phyloP scores from a whole-genome alignment of 2,888 invertebrate species.

The Malthinus seriepunctatus region DNA sequence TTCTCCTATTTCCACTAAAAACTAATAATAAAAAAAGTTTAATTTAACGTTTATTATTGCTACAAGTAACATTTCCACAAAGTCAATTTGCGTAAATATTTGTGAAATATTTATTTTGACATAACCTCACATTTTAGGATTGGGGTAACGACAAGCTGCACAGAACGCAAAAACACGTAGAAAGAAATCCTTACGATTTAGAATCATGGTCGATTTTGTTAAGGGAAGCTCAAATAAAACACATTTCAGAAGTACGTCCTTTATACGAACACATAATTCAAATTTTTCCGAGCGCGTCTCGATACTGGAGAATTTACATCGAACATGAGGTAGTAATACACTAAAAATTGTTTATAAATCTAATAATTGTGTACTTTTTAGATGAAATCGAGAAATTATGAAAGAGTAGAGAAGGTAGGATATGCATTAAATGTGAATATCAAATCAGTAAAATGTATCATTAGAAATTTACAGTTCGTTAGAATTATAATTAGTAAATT shows the following conservation, averaged over 20 bases:
- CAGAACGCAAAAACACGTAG: conserved; percentile 82
- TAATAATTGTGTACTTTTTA: conserved; percentile 51
- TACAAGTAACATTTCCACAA: not conserved
- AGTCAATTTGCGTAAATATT: conserved; percentile 15
- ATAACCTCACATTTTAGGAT: conserved; percentile 60
- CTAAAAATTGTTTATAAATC: not conserved
- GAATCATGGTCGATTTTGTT: conserved; percentile 98
- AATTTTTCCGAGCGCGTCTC: conserved; percentile 94
- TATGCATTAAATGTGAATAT: conserved; percentile 16
- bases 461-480: conserved; percentile 25
- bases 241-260: conserved; percentile 85
- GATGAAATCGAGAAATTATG: conserved; percentile 97
- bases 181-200: conserved; percentile 89
- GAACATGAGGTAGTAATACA: conserved; percentile 83
- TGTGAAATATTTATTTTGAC: conserved; percentile 9
- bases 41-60: no score
- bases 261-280: conserved; percentile 93
- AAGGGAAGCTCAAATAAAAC: conserved; percentile 86
- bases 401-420: conserved; percentile 95
- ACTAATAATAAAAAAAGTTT: no score
- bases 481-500: conserved; percentile 31
- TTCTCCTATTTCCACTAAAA: no score
- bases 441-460: conserved; percentile 9
- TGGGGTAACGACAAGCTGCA: conserved; percentile 87
- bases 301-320: conserved; percentile 99